These are phyloP conservation scores for Formica aserva DNA, from an alignment of 2,888 invertebrate species.

Conservation along the genomic window DNA sequence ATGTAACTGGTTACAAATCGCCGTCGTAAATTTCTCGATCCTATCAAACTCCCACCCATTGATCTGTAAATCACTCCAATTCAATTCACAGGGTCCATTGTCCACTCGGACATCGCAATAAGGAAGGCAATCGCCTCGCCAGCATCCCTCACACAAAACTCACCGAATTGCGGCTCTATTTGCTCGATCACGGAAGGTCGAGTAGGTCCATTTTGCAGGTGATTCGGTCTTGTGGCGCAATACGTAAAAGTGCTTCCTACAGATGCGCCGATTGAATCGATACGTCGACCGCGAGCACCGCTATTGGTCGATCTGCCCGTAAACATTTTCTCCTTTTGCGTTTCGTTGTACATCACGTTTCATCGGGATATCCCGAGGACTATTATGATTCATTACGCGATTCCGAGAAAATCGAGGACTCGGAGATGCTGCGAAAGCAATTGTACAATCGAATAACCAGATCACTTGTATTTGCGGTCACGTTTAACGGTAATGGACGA, in stretches of 20 bases:
- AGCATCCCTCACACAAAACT: constrained; percentile 24
- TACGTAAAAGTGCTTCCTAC: constrained; percentile 43
- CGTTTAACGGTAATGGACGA: constrained; percentile 10
- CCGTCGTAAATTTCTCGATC: not conserved
- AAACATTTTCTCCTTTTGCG: constrained; percentile 27
- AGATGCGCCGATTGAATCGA: constrained; percentile 47
- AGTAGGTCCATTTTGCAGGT: constrained; percentile 62
- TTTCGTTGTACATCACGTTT: not conserved
- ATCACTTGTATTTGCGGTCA: constrained; percentile 35
- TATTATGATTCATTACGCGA: constrained; percentile 34
- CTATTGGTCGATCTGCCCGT: not conserved
- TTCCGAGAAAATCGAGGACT: constrained; percentile 29
- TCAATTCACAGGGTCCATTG: not conserved
- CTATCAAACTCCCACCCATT: not conserved
- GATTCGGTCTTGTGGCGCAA: constrained; percentile 57
- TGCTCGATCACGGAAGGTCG: constrained; percentile 55
- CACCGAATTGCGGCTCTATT: constrained; percentile 55
- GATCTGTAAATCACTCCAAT: not conserved
- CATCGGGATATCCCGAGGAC: not conserved
- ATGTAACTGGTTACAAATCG: not conserved
- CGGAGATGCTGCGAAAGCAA: constrained; percentile 23
- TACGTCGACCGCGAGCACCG: constrained; percentile 35
- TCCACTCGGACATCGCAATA: not conserved
- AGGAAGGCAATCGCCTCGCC: constrained; percentile 21
- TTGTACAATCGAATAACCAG: constrained; percentile 41